Evolutionary conservation across 2,797 vertebrate species (phyloP).

Genomic region (Lerista edwardsae): DNA sequence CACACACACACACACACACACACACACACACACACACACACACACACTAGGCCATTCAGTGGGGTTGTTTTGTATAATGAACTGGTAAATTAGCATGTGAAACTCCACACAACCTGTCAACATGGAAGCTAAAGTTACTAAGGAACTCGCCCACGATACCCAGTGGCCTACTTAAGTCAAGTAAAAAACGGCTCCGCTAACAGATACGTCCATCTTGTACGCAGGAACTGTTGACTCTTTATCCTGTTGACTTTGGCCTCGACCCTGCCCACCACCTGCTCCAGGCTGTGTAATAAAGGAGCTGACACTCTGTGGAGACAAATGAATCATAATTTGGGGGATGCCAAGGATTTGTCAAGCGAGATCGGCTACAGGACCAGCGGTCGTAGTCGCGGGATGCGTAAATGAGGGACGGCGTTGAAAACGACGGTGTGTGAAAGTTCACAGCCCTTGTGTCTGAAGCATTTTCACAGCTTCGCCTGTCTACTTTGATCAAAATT

Average conservation of each 20-base stretch:
- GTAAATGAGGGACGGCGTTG: not conserved
- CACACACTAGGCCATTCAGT: slow-evolving; percentile 31
- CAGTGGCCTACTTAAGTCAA: slow-evolving; percentile 57
- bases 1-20: too few relatives aligned
- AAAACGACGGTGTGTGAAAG: slow-evolving; percentile 17
- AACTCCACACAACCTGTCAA: slow-evolving; percentile 61
- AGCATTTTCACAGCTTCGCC: slow-evolving; percentile 1
- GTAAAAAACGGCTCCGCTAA: slow-evolving; percentile 54
- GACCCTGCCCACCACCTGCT: not conserved
- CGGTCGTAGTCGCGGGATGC: not conserved
- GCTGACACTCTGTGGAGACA: slow-evolving; percentile 14
- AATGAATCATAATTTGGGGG: slow-evolving; percentile 20
- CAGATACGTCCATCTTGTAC: slow-evolving; percentile 42
- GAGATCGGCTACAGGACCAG: not conserved
- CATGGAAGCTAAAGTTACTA: slow-evolving; percentile 53
- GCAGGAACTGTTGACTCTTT: slow-evolving; percentile 57
- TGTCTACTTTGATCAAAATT: slow-evolving; percentile 3
- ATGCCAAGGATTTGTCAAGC: slow-evolving; percentile 21
- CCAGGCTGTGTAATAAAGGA: slow-evolving; percentile 20
- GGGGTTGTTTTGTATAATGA: slow-evolving; percentile 40
- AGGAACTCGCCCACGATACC: slow-evolving; percentile 13
- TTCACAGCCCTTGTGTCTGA: not conserved
- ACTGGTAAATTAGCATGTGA: slow-evolving; percentile 65
- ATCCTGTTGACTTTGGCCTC: slow-evolving; percentile 66
- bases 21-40: too few relatives aligned